Conservation (phyloP, 2,797 vertebrate species). For the Carduelis carduelis region DNA sequence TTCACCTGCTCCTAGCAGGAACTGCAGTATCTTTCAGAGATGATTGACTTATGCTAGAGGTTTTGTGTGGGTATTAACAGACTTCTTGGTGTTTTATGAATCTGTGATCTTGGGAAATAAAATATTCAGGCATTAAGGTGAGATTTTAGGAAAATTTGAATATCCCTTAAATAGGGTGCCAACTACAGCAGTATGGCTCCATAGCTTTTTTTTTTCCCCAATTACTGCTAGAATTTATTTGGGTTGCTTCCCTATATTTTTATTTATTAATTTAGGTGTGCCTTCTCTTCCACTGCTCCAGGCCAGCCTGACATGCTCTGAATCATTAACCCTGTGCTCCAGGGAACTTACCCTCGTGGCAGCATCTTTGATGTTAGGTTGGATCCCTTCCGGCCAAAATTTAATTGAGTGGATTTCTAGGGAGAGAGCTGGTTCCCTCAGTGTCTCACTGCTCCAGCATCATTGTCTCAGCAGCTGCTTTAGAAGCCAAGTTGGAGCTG, state of each 20-base stretch:
- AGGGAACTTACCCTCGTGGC: constrained; percentile 67
- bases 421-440: constrained; percentile 20
- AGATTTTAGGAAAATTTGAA: neutral
- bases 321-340: constrained; percentile 76
- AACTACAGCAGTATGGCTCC: neutral
- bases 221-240: constrained; percentile 54
- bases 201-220: neutral
- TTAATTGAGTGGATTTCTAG: constrained; percentile 75
- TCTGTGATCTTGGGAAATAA: neutral
- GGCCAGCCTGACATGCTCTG: constrained; percentile 64
- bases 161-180: neutral
- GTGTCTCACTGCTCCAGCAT: constrained; percentile 22
- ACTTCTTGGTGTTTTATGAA: neutral
- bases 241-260: neutral
- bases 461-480: constrained; percentile 59
- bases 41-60: neutral
- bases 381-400: constrained; percentile 74
- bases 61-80: neutral
- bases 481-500: constrained; percentile 34
- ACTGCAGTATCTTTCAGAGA: neutral
- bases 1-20: neutral
- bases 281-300: constrained; percentile 53
- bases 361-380: constrained; percentile 75
- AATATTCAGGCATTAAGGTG: neutral
- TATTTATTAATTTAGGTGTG: neutral